Evolutionary conservation across 2,113 vertebrate species (phyloP).

Genomic region (Aplodontia rufa): DNA sequence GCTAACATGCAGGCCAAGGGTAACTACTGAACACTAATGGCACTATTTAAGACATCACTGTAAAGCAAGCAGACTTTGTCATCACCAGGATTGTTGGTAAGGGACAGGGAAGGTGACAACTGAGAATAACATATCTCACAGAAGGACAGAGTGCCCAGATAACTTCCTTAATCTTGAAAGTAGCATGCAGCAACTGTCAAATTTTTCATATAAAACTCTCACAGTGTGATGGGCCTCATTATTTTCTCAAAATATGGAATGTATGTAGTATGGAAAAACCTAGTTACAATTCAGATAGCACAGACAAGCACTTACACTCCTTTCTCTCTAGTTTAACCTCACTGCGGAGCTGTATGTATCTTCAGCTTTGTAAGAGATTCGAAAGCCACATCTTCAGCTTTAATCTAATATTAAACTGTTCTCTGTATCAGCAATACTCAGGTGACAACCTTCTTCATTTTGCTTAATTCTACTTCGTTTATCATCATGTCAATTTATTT

Average conservation of each 20-base stretch:
- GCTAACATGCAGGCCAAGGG: slow-evolving; percentile 87
- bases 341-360: neutral
- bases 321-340: neutral
- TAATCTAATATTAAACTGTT: neutral
- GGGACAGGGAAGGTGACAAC: slow-evolving; percentile 76
- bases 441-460: neutral
- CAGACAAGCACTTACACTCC: neutral
- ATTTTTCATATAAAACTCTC: neutral
- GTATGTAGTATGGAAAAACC: neutral
- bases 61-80: slow-evolving; percentile 79
- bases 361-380: neutral
- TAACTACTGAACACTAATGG: slow-evolving; percentile 83
- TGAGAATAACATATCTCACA: slow-evolving; percentile 66
- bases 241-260: neutral
- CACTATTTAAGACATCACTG: slow-evolving; percentile 75
- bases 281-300: neutral
- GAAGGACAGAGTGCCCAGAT: slow-evolving; percentile 61
- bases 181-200: slow-evolving; percentile 13
- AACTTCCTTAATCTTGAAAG: slow-evolving; percentile 14
- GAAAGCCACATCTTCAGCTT: neutral
- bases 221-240: neutral
- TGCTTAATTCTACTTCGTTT: neutral
- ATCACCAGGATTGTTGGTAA: slow-evolving; percentile 78
- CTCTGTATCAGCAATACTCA: neutral
- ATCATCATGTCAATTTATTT: neutral